Conservation (phyloP, 2,888 invertebrate genomes). For the Gnatocerus cornutus region DNA sequence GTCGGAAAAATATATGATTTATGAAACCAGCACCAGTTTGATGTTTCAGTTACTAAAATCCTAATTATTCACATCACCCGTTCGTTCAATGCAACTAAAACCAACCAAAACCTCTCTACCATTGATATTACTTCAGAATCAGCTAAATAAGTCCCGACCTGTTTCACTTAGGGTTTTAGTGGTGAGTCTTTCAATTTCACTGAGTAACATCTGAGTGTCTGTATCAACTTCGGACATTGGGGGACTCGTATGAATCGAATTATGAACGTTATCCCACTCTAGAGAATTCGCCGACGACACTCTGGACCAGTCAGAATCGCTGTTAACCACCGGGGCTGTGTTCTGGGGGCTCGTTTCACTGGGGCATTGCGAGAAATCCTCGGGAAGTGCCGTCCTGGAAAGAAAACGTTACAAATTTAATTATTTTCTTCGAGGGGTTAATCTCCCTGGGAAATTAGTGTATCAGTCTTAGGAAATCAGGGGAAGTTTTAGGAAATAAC, state of each 20-base stretch:
- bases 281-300: conserved; percentile 79
- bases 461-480: too few species aligned
- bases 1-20: conserved; percentile 4
- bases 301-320: conserved; percentile 75
- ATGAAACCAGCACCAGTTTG: conserved; percentile 6
- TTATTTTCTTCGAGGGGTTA: too few species aligned
- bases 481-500: too few species aligned
- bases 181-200: conserved; percentile 80
- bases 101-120: too few species aligned
- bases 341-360: conserved; percentile 63
- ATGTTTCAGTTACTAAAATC: conserved; percentile 1
- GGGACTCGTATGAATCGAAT: conserved; percentile 65
- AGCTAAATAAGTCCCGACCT: conserved; percentile 71
- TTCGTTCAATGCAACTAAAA: conserved; percentile 16
- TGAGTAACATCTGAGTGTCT: conserved; percentile 78
- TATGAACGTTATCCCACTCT: conserved; percentile 80
- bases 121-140: conserved; percentile 55
- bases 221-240: conserved; percentile 74
- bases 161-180: conserved; percentile 79
- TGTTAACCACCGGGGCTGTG: conserved; percentile 57
- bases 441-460: too few species aligned
- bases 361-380: conserved; percentile 56
- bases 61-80: conserved; percentile 26
- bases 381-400: conserved; percentile 62
- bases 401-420: background rate